These are phyloP conservation scores for Oligia fasciuncula DNA, from an alignment of 2,888 invertebrate species.

Conservation along the genomic window DNA sequence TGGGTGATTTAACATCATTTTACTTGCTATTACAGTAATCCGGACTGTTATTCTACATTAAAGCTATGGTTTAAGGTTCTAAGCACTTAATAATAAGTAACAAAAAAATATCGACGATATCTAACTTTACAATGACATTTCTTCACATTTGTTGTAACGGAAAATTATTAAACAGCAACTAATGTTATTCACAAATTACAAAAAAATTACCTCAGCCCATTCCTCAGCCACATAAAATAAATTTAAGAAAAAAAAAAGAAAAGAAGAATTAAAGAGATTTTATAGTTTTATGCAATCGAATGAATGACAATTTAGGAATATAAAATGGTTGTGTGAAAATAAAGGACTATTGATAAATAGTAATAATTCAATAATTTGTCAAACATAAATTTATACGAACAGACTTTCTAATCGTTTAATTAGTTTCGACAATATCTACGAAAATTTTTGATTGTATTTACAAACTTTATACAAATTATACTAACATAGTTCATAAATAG, in stretches of 20 bases:
- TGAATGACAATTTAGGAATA: neutral
- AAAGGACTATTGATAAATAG: neutral
- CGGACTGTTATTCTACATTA: constrained; percentile 49
- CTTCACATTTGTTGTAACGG: neutral
- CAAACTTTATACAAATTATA: constrained; percentile 23
- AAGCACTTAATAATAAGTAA: constrained; percentile 19
- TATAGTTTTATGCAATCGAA: neutral
- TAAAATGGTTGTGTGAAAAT: neutral
- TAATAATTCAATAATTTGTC: neutral
- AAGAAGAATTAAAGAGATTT: too few species aligned
- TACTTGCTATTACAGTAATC: constrained; percentile 62
- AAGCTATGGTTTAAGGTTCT: constrained; percentile 45
- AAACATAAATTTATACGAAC: neutral
- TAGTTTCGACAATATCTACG: neutral
- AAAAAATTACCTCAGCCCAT: neutral
- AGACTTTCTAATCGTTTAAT: neutral
- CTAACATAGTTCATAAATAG: neutral
- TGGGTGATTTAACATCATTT: constrained; percentile 73
- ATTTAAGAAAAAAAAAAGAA: too few species aligned
- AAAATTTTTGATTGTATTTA: constrained; percentile 12
- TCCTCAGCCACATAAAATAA: too few species aligned
- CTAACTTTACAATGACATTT: neutral
- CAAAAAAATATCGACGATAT: neutral
- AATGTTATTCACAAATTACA: neutral
- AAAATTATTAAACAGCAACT: neutral